phyloP scores from a whole-genome alignment of 2,113 vertebrate genomes.

The human region DNA sequence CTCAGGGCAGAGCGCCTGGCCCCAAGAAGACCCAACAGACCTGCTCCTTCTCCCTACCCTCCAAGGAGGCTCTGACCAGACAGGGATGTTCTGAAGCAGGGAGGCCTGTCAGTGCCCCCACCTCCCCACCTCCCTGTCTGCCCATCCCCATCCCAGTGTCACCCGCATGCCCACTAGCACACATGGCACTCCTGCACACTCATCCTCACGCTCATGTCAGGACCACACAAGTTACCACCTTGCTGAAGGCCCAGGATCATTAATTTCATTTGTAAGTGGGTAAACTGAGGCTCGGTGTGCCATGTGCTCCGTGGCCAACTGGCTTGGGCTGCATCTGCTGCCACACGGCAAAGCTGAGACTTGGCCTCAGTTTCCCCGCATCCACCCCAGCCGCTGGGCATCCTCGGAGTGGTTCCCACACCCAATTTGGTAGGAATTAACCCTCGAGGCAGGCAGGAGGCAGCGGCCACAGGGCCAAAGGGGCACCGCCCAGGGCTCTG shows the following conservation, averaged over 20 bases:
- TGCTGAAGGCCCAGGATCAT: rapidly evolving
- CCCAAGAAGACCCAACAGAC: not conserved
- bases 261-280: rapidly evolving
- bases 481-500: not conserved
- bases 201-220: rapidly evolving
- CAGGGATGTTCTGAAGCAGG: not conserved
- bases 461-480: rapidly evolving
- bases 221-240: rapidly evolving
- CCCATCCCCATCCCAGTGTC: rapidly evolving
- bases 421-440: rapidly evolving
- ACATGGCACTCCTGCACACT: rapidly evolving
- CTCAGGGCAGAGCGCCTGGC: not conserved
- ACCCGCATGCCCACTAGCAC: rapidly evolving
- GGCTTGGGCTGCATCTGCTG: not conserved
- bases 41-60: not conserved
- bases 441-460: not conserved
- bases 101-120: not conserved
- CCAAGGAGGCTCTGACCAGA: not conserved
- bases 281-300: not conserved
- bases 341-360: rapidly evolving
- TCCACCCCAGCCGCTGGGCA: rapidly evolving
- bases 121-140: not conserved
- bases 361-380: no score
- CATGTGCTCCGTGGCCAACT: rapidly evolving
- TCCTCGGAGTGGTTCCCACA: no score